Evolutionary conservation across 2,888 invertebrate species (phyloP).

Genomic region (Boloria euphrosyne): DNA sequence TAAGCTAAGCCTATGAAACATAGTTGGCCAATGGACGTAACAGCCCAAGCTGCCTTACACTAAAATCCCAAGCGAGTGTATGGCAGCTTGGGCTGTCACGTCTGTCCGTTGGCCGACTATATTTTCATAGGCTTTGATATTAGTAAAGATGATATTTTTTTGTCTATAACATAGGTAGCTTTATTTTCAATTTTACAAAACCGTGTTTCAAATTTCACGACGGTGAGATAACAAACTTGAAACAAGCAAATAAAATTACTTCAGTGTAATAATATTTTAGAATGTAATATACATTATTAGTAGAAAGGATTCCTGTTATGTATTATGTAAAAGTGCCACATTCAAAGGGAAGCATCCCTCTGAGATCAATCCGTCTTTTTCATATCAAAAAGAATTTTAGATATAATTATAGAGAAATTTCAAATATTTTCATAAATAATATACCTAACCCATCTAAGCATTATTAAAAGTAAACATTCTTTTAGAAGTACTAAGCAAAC

Average conservation of each 20-base stretch:
- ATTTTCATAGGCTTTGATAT: too few relatives aligned
- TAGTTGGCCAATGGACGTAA: too few relatives aligned
- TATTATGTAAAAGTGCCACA: background rate
- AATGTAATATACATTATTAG: background rate
- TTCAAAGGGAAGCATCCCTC: background rate
- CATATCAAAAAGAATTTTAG: background rate
- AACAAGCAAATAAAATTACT: background rate
- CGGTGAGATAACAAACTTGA: background rate
- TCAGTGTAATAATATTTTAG: too few relatives aligned
- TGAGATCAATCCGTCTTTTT: background rate
- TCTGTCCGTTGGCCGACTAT: too few relatives aligned
- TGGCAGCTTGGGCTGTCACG: too few relatives aligned
- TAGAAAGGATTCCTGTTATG: background rate
- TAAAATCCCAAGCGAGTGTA: too few relatives aligned
- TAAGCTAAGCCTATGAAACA: too few relatives aligned
- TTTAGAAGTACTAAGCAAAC: background rate
- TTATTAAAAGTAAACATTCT: background rate
- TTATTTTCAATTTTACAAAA: background rate
- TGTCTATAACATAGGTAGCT: background rate
- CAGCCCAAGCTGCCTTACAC: too few relatives aligned
- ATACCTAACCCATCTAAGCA: background rate
- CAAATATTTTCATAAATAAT: slow-evolving; percentile 7
- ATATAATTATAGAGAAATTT: background rate
- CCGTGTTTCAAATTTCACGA: background rate
- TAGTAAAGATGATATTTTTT: background rate